These are phyloP conservation scores for Pampus argenteus DNA, from an alignment of 2,797 vertebrate genomes.

Conservation along the genomic window DNA sequence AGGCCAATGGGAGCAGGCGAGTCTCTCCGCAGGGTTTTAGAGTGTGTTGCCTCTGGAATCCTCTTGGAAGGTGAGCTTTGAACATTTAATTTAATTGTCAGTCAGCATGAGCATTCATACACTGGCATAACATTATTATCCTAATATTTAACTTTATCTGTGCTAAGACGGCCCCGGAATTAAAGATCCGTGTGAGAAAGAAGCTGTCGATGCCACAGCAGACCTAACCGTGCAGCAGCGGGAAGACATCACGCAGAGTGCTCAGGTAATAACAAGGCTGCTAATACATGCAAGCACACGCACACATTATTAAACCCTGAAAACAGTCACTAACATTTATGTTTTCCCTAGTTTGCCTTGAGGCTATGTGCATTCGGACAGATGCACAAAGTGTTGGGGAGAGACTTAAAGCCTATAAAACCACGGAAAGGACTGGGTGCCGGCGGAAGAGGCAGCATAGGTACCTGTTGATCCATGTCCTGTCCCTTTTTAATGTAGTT, in stretches of 20 bases:
- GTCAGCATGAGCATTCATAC: neutral
- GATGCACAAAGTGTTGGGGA: constrained; percentile 95
- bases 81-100: neutral
- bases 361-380: constrained; percentile 95
- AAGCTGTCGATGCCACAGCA: constrained; percentile 88
- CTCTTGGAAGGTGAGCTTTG: constrained; percentile 88
- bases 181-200: constrained; percentile 98
- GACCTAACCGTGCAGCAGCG: constrained; percentile 92
- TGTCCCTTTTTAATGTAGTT: neutral
- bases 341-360: constrained; percentile 88
- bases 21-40: constrained; percentile 93
- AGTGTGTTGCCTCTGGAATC: constrained; percentile 95
- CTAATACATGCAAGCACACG: neutral
- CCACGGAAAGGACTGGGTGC: constrained; percentile 84
- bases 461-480: constrained; percentile 62
- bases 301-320: neutral
- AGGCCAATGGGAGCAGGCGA: constrained; percentile 94
- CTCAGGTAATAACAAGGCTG: constrained; percentile 86
- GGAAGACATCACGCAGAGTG: constrained; percentile 97
- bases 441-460: constrained; percentile 63
- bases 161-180: constrained; percentile 94
- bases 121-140: neutral
- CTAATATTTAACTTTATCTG: neutral
- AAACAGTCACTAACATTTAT: neutral
- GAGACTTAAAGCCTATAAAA: constrained; percentile 90